Evolutionary conservation across 2,113 vertebrate species (phyloP).

Genomic region (Poeciliopsis prolifica): DNA sequence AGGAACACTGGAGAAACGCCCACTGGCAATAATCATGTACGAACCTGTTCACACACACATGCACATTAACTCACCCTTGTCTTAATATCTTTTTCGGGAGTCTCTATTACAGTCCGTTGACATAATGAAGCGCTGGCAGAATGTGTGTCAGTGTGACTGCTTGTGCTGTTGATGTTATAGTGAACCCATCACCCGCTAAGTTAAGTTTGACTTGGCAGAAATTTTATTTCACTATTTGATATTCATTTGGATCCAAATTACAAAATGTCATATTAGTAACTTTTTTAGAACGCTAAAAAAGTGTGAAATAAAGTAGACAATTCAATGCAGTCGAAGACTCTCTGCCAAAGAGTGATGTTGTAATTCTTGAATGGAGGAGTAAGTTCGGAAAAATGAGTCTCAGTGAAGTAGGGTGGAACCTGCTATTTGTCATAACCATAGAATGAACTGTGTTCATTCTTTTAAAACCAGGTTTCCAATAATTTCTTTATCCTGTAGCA

Average conservation of each 20-base stretch:
- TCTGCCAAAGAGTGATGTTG: too few species aligned
- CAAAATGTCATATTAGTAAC: neutral
- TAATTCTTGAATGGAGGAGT: too few species aligned
- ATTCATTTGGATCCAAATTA: neutral
- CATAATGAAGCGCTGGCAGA: neutral
- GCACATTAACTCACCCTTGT: neutral
- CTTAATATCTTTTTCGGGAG: neutral
- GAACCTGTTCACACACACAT: neutral
- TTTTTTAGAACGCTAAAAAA: neutral
- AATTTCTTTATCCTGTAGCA: too few species aligned
- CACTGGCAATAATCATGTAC: neutral
- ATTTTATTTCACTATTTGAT: neutral
- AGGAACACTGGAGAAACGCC: neutral
- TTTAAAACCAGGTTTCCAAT: too few species aligned
- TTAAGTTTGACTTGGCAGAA: neutral
- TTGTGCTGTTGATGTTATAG: neutral
- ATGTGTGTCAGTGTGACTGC: neutral
- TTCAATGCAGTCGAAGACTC: too few species aligned
- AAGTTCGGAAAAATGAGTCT: too few species aligned
- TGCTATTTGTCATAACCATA: too few species aligned
- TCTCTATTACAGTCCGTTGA: neutral
- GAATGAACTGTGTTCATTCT: too few species aligned
- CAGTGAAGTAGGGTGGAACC: too few species aligned
- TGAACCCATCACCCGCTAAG: neutral
- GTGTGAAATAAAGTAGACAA: neutral